These are phyloP conservation scores for Uropsilus gracilis DNA, from an alignment of 2,113 vertebrate species.

Conservation along the genomic window DNA sequence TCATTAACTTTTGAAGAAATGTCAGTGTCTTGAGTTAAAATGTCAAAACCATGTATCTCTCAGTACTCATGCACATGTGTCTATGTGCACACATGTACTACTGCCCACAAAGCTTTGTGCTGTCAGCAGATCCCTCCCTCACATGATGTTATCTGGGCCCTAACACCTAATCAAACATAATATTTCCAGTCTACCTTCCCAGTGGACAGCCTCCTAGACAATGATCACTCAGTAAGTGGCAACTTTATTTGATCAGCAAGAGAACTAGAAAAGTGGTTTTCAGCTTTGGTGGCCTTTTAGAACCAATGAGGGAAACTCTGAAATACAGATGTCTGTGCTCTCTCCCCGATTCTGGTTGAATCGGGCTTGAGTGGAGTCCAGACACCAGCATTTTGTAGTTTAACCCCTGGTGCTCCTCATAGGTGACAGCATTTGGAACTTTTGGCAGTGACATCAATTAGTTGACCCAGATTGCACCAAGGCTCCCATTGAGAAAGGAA, in stretches of 20 bases:
- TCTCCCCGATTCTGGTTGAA: neutral
- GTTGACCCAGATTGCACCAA: neutral
- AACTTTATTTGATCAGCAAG: neutral
- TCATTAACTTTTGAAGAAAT: neutral
- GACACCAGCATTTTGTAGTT: neutral
- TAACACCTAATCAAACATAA: neutral
- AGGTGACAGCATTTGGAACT: neutral
- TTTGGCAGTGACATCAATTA: too few species aligned
- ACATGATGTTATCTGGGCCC: fast-evolving
- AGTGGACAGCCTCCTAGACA: neutral
- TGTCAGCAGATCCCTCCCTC: fast-evolving
- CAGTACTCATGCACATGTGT: neutral
- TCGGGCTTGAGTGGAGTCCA: neutral
- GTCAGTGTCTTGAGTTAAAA: neutral
- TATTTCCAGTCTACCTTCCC: neutral
- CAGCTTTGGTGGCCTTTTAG: neutral
- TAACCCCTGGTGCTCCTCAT: neutral
- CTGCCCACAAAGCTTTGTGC: neutral
- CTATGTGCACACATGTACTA: fast-evolving
- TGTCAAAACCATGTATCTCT: neutral
- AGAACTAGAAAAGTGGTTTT: neutral
- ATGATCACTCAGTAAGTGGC: neutral
- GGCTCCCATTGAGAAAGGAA: neutral
- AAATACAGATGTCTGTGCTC: neutral
- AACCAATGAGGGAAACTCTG: neutral